Evolutionary conservation across 2,888 invertebrate genomes (phyloP), one percentile per base, ranked within the genome.

Genomic region (Polietes domitor): DNA sequence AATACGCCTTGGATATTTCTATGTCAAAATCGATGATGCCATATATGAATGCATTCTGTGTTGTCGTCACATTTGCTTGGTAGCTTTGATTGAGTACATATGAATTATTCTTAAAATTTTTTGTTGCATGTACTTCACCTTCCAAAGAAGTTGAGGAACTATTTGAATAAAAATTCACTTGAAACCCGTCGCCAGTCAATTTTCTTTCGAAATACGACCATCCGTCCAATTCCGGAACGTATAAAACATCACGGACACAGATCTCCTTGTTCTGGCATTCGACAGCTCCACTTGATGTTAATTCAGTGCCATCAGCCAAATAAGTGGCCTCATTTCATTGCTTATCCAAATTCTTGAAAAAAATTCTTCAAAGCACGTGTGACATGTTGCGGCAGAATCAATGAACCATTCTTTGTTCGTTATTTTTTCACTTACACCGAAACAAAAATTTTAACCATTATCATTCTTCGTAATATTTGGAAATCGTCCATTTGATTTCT

Each of bases 301-400:
- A n/a, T 28, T 15, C 28, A 10, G 61, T 61, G 1, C 21, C 61
- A 24, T 61, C 28, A 1, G 28, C 61, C 28, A 61, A 61, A 61
- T 26, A 61, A 28, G 28, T 28, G 0, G n/a, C 28, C 4, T 28
- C n/a, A 12, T 28, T n/a, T 61, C 4, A 0, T 24, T 58, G 24
- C 10, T 12, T 21, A 12, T 58, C 24, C 24, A 24, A 50, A 17
- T n/a, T 19, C 12, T 9, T 3, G 17, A 50, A 50, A 50, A 50
- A 17, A 50, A 6, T 32, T 79, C 61, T 50, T 79, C 53, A 53
- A 50, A 63, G 15, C 53, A 74, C 74, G 55, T 73, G 32, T 80
- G 55, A n/a, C 58, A 58, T 17, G 73, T 72, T 21, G 78, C 58
- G 7, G 70, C 70, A 17, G 70, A 79, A 50, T 79, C 63, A 32